Base-by-base conservation (phyloP, 2,888 invertebrate species). In the Peribatodes rhomboidaria region DNA sequence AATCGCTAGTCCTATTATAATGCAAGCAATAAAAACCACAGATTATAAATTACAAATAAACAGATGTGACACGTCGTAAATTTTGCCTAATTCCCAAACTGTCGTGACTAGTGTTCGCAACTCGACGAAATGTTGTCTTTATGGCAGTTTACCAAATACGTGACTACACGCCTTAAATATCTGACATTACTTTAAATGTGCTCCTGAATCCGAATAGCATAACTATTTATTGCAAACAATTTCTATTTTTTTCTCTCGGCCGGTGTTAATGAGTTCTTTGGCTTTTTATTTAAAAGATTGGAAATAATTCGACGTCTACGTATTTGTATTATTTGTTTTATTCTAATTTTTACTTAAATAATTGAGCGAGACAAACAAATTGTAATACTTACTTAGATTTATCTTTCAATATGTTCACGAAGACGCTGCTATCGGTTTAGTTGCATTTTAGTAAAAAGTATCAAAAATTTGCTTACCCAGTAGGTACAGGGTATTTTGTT, bases 111-210 rank as follows among this genome's bases (percentile, higher is more conserved):
- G 37, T 53, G 39, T 57, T 53, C 39, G 37, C 16, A 41, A 47
- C 54, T 35, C 10, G 1, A 54, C 53, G 37, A 64, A 59, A 64
- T 42, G 27, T 64, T 64, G 49, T 59, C 33, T 55, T 64, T 59
- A 65, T 55, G 50, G 55, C 37, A 50, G 55, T 65, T 65, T 55
- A 55, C 9, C 10, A 27, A 65, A 53, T 55, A 60, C 59, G 59
- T 59, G 64, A 18, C 59, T 14, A 10, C 44, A 14, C 14, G 37
- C 13, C 31, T 50, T 59, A 54, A 59, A 59, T 55, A n/a, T 55
- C 14, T 13, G 9, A 39, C 31, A 62, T 59, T 64, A 64, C 7
- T 55, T 44, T 35, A 50, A 57, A 58, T 49, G 55, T 41, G 27
- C 27, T 42, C 31, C 37, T 9, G 14, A 46, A 42, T 49, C 41